A percentile compares a stretch with the other conserved stretches of the same genome.
Evolutionary conservation across 2,113 vertebrate genomes (phyloP).

Genomic region (Ellobius talpinus): DNA sequence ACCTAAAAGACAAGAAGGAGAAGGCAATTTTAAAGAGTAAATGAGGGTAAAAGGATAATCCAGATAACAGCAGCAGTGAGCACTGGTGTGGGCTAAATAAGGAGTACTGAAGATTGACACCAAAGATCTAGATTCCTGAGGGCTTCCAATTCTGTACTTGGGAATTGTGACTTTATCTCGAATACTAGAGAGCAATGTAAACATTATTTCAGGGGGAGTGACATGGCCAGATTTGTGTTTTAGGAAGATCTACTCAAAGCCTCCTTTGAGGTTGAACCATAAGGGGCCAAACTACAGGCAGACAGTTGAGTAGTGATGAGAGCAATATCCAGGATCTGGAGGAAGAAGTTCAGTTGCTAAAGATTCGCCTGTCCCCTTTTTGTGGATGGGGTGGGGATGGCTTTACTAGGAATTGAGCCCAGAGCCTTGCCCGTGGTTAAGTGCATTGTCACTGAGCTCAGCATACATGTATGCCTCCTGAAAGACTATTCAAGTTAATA

Average conservation of each 20-base stretch:
- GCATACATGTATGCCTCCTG: background rate
- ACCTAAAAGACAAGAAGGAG: background rate
- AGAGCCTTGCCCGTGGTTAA: background rate
- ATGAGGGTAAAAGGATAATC: background rate
- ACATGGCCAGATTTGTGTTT: constrained; percentile 35
- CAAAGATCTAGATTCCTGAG: background rate
- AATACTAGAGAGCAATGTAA: background rate
- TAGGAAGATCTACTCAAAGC: constrained; percentile 2
- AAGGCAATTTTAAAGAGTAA: background rate
- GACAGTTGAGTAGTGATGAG: background rate
- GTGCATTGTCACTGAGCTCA: background rate
- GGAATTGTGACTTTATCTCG: constrained; percentile 18
- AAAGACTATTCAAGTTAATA: constrained; percentile 33
- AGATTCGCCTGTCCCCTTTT: background rate
- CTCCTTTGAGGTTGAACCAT: background rate
- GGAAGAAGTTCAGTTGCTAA: background rate
- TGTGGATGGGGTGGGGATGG: background rate
- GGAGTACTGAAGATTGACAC: background rate
- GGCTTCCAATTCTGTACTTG: background rate
- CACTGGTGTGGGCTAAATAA: background rate
- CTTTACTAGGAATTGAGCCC: background rate
- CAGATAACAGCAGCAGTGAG: background rate
- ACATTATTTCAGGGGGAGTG: constrained; percentile 12
- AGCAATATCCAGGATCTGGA: background rate
- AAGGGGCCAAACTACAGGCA: constrained; percentile 7